A percentile compares a stretch with the other conserved stretches of the same genome.
Evolutionary conservation across 2,888 invertebrate species (phyloP).

Genomic region (Buathra laborator): DNA sequence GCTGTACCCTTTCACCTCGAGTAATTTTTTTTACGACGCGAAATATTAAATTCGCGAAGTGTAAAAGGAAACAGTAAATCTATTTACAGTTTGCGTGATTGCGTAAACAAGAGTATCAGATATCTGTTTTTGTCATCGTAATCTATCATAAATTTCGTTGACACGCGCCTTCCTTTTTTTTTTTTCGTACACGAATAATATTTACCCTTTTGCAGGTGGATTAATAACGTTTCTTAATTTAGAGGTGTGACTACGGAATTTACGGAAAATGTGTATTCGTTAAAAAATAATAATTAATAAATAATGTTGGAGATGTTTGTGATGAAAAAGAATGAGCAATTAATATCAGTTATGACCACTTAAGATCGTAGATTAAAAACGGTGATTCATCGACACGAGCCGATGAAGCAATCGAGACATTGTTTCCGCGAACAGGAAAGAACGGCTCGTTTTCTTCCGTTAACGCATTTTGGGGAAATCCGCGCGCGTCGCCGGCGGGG

Average conservation of each 20-base stretch:
- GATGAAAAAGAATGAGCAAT: not conserved
- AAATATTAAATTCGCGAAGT: too few relatives aligned
- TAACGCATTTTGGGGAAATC: slow-evolving; percentile 7
- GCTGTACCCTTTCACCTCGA: not conserved
- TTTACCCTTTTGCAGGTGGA: too few relatives aligned
- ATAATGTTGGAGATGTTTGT: not conserved
- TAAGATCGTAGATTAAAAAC: not conserved
- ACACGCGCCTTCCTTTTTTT: too few relatives aligned
- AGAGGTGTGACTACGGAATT: too few relatives aligned
- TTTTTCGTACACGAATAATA: too few relatives aligned
- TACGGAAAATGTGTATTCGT: too few relatives aligned
- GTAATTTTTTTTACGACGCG: not conserved
- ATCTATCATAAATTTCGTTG: too few relatives aligned
- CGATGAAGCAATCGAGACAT: not conserved
- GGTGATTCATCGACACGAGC: not conserved
- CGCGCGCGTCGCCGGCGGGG: not conserved
- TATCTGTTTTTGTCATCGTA: too few relatives aligned
- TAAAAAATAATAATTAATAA: not conserved
- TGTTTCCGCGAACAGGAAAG: not conserved
- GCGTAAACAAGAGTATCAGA: too few relatives aligned
- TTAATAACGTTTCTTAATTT: too few relatives aligned
- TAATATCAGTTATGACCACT: not conserved
- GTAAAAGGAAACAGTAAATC: too few relatives aligned
- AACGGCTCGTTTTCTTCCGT: not conserved
- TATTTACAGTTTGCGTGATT: too few relatives aligned